Base-by-base conservation (phyloP, 2,113 vertebrate species). In the Rissa tridactyla region DNA sequence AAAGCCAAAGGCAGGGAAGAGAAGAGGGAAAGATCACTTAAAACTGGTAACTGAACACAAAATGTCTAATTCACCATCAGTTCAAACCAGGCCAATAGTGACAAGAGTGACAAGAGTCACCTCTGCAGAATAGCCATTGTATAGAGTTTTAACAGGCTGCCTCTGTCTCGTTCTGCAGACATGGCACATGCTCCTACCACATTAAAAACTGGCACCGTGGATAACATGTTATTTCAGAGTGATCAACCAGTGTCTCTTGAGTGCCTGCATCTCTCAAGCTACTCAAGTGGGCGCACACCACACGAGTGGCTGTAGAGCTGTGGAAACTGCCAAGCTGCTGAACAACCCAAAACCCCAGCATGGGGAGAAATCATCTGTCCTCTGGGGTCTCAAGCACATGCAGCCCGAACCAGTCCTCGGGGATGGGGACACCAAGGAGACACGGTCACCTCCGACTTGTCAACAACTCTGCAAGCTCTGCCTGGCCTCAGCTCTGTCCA, bases 221-320 rank as follows among this genome's bases (percentile, higher is more conserved):
- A 25, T 55, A 46, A 55, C n/a, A 27, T 0, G 4, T 20, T 77
- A 75, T 23, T 85, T 72, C 73, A 79, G 46, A 75, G 52, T 0
- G 0, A 65, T 10, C 79, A 79, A 13, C 5, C 3, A 6, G 26
- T 23, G 17, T 5, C 36, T 64, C 65, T 32, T 8, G n/a, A 75
- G 36, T 6, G 34, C 30, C 52, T 36, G 1, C 40, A 81, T 40
- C 69, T 81, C 62, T 38, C 20, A n/a, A 86, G 34, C 38, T 1
- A 2, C 49, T 27, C 36, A 30, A 77, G 36, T 4, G 11, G 64
- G 54, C 2, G 6, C 55, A 54, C 9, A 38, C 14, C 14, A n/a
- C 30, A 22, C 0, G 0, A 36, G 38, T 4, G 15, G 38, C 82
- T 34, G 25, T 4, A 90, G 26, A 23, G 55, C 46, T 72, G n/a